phyloP scores from a whole-genome alignment of 2,888 invertebrate species.

The Diarsia brunnea region DNA sequence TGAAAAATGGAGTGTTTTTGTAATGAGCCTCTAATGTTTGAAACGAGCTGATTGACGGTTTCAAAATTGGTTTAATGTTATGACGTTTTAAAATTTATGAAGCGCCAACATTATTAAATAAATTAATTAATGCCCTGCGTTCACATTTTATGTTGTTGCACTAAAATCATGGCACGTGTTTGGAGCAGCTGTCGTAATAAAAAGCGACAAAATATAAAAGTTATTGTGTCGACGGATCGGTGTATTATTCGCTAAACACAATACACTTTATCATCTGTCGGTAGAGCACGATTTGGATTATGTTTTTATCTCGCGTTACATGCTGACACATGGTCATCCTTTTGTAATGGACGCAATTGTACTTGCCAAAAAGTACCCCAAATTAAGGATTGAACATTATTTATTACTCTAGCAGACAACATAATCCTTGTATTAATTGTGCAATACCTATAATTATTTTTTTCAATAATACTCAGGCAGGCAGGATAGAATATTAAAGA shows the following conservation, averaged over 20 bases:
- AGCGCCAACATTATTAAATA: conserved; percentile 64
- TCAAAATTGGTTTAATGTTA: conserved; percentile 75
- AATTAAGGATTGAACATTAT: conserved; percentile 7
- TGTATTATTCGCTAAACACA: conserved; percentile 76
- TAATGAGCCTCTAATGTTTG: conserved; percentile 82
- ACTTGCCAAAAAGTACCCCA: conserved; percentile 6
- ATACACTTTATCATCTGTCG: conserved; percentile 80
- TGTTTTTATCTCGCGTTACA: conserved; percentile 53
- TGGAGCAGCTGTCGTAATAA: conserved; percentile 80
- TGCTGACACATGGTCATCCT: conserved; percentile 56
- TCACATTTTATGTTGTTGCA: conserved; percentile 64
- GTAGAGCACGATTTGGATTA: conserved; percentile 47
- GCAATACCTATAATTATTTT: neutral
- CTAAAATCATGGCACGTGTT: conserved; percentile 73
- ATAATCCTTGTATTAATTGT: neutral
- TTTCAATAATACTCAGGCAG: neutral
- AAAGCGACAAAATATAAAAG: conserved; percentile 77
- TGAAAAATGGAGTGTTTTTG: conserved; percentile 76
- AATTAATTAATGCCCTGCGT: conserved; percentile 69
- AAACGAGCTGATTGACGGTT: conserved; percentile 72
- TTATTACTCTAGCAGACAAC: too few relatives aligned
- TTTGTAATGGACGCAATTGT: conserved; percentile 34
- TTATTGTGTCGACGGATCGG: conserved; percentile 74
- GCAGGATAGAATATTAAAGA: too few relatives aligned
- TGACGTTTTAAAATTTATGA: conserved; percentile 76